A percentile compares a stretch with the other conserved stretches of the same genome.
phyloP scores from a whole-genome alignment of 2,888 invertebrate species.

The Sinhomidia bicolor region DNA sequence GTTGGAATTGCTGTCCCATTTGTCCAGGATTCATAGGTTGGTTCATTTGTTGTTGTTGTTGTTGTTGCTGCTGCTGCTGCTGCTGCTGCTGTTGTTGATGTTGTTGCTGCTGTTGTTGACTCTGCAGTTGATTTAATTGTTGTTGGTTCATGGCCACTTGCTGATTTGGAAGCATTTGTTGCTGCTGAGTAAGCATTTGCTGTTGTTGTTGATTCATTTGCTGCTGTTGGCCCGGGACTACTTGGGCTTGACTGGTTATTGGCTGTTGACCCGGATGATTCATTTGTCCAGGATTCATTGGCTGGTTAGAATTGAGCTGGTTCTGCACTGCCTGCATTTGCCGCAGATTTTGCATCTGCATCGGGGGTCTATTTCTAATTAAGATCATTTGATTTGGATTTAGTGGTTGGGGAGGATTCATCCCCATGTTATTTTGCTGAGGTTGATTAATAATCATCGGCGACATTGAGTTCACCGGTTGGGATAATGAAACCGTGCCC shows the following conservation, averaged over 20 bases:
- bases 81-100: slow-evolving; percentile 76
- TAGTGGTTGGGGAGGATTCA: slow-evolving; percentile 72
- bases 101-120: slow-evolving; percentile 75
- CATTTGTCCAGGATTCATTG: slow-evolving; percentile 46
- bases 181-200: slow-evolving; percentile 80
- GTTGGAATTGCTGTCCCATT: slow-evolving; percentile 78
- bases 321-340: slow-evolving; percentile 91
- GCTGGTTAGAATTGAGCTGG: slow-evolving; percentile 84
- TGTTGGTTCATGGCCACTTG: slow-evolving; percentile 66
- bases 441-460: slow-evolving; percentile 50
- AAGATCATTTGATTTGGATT: slow-evolving; percentile 66
- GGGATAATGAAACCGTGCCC: slow-evolving; percentile 41
- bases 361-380: slow-evolving; percentile 79
- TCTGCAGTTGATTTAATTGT: slow-evolving; percentile 78
- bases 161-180: slow-evolving; percentile 74
- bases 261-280: slow-evolving; percentile 64
- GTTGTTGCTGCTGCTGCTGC: slow-evolving; percentile 79
- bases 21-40: slow-evolving; percentile 78
- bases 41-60: slow-evolving; percentile 79
- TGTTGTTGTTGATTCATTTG: slow-evolving; percentile 80
- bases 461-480: neutral
- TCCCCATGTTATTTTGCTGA: slow-evolving; percentile 73
- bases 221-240: slow-evolving; percentile 65
- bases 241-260: slow-evolving; percentile 40
- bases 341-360: slow-evolving; percentile 82